Base-by-base conservation (phyloP, 2,797 vertebrate genomes). In the Lophius americanus region DNA sequence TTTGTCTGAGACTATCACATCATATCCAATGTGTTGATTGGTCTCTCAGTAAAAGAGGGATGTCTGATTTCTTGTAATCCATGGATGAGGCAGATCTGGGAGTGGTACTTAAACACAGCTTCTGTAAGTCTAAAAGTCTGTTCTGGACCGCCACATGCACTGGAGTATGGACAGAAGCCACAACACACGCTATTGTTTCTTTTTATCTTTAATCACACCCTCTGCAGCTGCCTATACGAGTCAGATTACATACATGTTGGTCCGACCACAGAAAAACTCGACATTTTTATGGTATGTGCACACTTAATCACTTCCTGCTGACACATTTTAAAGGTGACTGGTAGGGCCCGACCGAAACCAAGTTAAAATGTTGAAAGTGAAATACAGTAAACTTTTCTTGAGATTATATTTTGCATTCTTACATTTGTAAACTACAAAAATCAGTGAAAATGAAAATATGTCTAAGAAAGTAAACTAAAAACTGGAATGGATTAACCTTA, bases 41-140 rank as follows among this genome's bases (percentile, higher is more conserved):
- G 48, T 79, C 64, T 79, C 66, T 71, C 58, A 60, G 14, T 49
- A 62, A 56, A 48, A 73, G 54, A 53, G 58, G 49, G 41, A 61
- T 63, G 66, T 63, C 60, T 64, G 42, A 55, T 70, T 61, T 59
- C 48, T 41, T 76, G 39, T 86, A 81, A 86, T 84, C 77, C 39
- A 0, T 6, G 63, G 85, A 88, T 90, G 76, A 85, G 11, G 51
- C n/a, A 68, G 39, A 52, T 69, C 62, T 78, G 73, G 80, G 85
- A 84, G 80, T 85, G 84, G 82, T 83, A 52, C 73, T 71, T 76
- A 6, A 81, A 85, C 23, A 88, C 84, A 55, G 85, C 73, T 83
- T 75, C 53, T 79, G 69, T 78, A 66, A 33, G 9, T 50, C 7
- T 3, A 64, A 53, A 54, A 62, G 68, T 62, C 7, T 38, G 58